phyloP scores from a whole-genome alignment of 2,797 vertebrate genomes.

The Tolypeutes matacus region DNA sequence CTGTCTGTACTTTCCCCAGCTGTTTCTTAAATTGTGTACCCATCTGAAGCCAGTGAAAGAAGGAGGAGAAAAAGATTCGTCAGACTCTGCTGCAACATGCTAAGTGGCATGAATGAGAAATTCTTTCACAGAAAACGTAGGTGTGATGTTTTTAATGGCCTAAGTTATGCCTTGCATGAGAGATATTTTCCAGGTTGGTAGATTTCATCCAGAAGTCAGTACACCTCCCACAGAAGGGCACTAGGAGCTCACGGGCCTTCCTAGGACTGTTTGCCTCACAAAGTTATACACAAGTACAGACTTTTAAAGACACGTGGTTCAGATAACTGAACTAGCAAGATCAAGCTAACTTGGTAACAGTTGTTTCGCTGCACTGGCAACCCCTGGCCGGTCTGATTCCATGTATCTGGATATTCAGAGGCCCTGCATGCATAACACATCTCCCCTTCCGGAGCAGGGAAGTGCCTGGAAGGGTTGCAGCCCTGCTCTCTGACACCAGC shows the following conservation, averaged over 20 bases:
- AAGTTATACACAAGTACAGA: rapidly evolving
- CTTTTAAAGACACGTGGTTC: rapidly evolving
- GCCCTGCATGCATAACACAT: rapidly evolving
- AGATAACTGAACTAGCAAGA: rapidly evolving
- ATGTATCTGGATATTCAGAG: rapidly evolving
- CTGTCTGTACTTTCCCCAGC: rapidly evolving
- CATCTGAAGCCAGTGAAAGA: rapidly evolving
- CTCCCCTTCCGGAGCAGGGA: not conserved
- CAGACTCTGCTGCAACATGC: not conserved
- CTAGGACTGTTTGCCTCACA: rapidly evolving
- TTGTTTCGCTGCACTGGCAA: rapidly evolving
- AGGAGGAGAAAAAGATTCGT: not conserved
- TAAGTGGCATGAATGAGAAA: not conserved
- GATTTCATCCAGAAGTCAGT: not conserved
- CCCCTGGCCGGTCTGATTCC: not conserved
- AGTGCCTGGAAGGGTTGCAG: no score
- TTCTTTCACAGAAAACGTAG: not conserved
- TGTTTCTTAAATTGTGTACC: not conserved
- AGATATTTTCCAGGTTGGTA: rapidly evolving
- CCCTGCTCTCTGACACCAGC: not conserved
- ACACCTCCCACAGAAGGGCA: rapidly evolving
- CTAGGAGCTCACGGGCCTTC: rapidly evolving
- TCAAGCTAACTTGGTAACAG: rapidly evolving
- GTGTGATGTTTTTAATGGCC: rapidly evolving
- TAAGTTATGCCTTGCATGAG: no score